phyloP scores from a whole-genome alignment of 2,888 invertebrate genomes.

The Apeira syringaria region DNA sequence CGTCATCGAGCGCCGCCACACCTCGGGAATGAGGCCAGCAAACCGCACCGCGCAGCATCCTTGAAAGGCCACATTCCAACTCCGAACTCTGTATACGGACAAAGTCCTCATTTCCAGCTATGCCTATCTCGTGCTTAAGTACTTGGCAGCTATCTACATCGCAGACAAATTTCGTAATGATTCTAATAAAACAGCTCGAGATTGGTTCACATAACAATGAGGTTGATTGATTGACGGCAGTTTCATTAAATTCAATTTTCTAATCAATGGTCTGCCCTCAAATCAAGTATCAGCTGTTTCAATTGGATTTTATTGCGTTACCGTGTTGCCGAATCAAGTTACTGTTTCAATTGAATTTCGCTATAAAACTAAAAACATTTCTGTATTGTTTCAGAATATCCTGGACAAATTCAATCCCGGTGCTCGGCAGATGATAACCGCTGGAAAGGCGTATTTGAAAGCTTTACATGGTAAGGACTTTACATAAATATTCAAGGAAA shows the following conservation, averaged over 20 bases:
- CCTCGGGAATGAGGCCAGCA: constrained; percentile 62
- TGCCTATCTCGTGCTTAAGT: constrained; percentile 34
- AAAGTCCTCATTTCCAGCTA: constrained; percentile 62
- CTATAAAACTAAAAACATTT: constrained; percentile 3
- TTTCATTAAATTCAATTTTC: constrained; percentile 27
- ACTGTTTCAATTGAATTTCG: constrained; percentile 1
- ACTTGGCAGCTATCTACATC: constrained; percentile 40
- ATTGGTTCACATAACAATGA: constrained; percentile 33
- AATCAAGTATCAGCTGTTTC: constrained; percentile 10
- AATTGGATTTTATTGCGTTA: constrained; percentile 7
- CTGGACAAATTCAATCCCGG: constrained; percentile 98
- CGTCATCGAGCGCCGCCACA: constrained; percentile 58
- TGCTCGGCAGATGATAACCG: constrained; percentile 95
- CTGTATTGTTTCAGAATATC: constrained; percentile 91
- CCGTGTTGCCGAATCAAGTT: no score
- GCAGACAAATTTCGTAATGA: constrained; percentile 35
- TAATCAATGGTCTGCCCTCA: constrained; percentile 19
- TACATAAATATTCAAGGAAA: background rate
- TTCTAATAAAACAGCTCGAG: constrained; percentile 34
- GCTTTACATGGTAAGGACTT: constrained; percentile 93
- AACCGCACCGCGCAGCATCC: constrained; percentile 63
- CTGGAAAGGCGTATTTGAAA: constrained; percentile 97
- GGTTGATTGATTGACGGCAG: constrained; percentile 39
- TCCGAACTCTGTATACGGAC: constrained; percentile 68
- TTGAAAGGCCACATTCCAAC: constrained; percentile 80